Conservation (phyloP, 2,797 vertebrate species). For the Alcedo atthis region DNA sequence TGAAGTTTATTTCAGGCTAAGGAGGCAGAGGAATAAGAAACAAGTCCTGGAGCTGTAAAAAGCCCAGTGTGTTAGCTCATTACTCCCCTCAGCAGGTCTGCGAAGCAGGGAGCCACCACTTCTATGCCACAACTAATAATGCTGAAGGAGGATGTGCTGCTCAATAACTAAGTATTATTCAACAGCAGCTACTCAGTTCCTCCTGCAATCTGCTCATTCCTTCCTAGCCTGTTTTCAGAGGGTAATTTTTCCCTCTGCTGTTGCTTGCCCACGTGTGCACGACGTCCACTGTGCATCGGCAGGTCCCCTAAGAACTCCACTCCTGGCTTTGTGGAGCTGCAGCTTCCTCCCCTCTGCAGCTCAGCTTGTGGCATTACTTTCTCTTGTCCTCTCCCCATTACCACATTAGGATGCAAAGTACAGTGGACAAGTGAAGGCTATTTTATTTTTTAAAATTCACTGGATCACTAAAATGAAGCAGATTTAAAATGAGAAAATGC, state of each 20-base stretch:
- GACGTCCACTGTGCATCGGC: neutral
- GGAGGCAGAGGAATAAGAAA: neutral
- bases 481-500: too few relatives aligned
- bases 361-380: neutral
- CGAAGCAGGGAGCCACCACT: neutral
- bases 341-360: neutral
- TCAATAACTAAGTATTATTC: neutral
- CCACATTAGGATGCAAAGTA: fast-evolving
- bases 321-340: neutral
- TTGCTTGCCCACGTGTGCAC: neutral
- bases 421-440: neutral
- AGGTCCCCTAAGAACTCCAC: neutral
- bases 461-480: neutral
- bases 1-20: neutral
- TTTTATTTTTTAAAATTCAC: neutral
- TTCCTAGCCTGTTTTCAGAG: neutral
- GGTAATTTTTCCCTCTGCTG: neutral
- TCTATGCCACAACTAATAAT: neutral
- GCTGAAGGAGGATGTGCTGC: neutral
- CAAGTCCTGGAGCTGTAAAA: neutral
- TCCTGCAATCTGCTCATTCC: neutral
- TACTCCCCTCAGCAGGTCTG: neutral
- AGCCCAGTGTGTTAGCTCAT: neutral
- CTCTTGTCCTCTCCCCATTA: neutral
- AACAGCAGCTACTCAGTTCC: neutral